These are phyloP conservation scores for Phorcus lineatus DNA, from an alignment of 2,888 invertebrate species.

Conservation along the genomic window DNA sequence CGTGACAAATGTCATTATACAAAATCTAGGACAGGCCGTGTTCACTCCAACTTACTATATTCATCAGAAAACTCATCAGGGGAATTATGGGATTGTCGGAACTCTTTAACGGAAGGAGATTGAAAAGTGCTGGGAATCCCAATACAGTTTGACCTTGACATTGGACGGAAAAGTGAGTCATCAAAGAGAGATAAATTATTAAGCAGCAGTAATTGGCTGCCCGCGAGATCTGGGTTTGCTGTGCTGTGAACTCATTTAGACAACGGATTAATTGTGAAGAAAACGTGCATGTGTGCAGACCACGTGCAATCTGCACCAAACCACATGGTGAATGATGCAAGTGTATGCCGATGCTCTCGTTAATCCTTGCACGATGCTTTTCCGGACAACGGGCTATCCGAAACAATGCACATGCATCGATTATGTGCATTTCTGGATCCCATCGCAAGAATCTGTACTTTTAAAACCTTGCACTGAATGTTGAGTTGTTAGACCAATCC, in stretches of 20 bases:
- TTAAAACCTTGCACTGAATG: too few species aligned
- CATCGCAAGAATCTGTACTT: too few species aligned
- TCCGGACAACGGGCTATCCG: too few species aligned
- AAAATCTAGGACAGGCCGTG: neutral
- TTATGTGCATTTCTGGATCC: too few species aligned
- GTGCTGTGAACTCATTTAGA: neutral
- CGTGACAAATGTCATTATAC: neutral
- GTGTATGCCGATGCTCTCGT: neutral
- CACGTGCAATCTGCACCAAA: neutral
- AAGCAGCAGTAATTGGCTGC: slow-evolving; percentile 1
- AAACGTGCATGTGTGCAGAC: neutral
- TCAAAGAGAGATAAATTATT: slow-evolving; percentile 3
- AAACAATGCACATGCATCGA: too few species aligned
- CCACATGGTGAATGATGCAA: neutral
- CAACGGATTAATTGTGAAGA: neutral
- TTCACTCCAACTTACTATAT: neutral
- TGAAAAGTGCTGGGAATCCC: neutral
- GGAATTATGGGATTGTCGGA: neutral
- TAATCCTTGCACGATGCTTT: too few species aligned
- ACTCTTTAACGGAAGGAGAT: neutral
- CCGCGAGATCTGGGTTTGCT: neutral
- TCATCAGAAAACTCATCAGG: neutral
- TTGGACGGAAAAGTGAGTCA: neutral
- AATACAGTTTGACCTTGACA: neutral
- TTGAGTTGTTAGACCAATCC: too few species aligned